These are phyloP conservation scores for Hiodon alosoides DNA, from an alignment of 2,113 vertebrate genomes.

Conservation along the genomic window DNA sequence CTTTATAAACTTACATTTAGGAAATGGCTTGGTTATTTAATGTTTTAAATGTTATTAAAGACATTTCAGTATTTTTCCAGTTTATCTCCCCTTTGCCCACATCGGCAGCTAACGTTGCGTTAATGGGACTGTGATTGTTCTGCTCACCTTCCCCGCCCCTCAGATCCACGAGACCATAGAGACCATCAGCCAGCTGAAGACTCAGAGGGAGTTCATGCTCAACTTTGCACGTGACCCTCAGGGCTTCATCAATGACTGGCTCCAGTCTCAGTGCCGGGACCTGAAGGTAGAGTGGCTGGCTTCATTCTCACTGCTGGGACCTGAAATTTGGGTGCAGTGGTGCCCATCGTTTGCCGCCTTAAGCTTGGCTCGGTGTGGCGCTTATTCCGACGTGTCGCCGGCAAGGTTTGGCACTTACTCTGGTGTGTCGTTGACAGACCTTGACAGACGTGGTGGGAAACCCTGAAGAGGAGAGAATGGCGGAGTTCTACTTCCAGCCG, in stretches of 20 bases:
- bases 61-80: too few relatives aligned
- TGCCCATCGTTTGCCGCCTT: too few relatives aligned
- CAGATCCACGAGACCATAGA: slow-evolving; percentile 99
- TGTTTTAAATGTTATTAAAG: too few relatives aligned
- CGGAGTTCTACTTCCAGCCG: slow-evolving; percentile 98
- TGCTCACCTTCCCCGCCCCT: slow-evolving; percentile 44
- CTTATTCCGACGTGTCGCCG: too few relatives aligned
- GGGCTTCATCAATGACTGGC: slow-evolving; percentile 99
- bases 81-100: too few relatives aligned
- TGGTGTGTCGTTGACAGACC: slow-evolving; percentile 62
- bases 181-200: slow-evolving; percentile 99
- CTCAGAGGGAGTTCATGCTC: slow-evolving; percentile 98
- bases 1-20: too few relatives aligned
- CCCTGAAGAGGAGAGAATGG: slow-evolving; percentile 92
- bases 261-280: slow-evolving; percentile 97
- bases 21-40: too few relatives aligned
- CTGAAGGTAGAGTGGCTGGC: slow-evolving; percentile 73
- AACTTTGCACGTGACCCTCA: slow-evolving; percentile 97
- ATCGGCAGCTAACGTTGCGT: background rate
- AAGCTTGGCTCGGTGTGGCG: too few relatives aligned
- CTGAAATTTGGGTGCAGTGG: too few relatives aligned
- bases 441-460: slow-evolving; percentile 98
- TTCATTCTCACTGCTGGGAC: too few relatives aligned
- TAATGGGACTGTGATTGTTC: background rate
- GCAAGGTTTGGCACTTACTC: background rate